phyloP scores from a whole-genome alignment of 2,797 vertebrate genomes.

The Halcyon badia region DNA sequence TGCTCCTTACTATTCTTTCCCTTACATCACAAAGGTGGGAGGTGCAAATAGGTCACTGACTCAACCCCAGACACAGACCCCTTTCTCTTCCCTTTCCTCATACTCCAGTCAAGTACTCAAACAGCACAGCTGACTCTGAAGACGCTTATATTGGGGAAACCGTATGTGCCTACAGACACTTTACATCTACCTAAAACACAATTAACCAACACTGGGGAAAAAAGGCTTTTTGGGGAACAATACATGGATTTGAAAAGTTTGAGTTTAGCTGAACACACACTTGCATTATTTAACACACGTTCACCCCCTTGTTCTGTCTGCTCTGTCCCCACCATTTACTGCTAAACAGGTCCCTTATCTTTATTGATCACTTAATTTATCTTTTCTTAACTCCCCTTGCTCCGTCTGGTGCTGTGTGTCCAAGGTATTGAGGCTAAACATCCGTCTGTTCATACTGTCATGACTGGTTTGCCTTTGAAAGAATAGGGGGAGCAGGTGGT shows the following conservation, averaged over 20 bases:
- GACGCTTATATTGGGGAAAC: neutral
- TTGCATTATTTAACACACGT: constrained; percentile 79
- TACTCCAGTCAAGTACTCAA: neutral
- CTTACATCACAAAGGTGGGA: neutral
- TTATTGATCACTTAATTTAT: constrained; percentile 94
- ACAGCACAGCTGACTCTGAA: neutral
- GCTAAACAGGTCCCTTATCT: constrained; percentile 81
- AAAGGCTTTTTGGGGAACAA: constrained; percentile 4
- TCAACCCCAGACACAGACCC: neutral
- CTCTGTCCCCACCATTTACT: constrained; percentile 82
- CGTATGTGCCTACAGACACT: neutral
- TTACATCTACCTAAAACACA: constrained; percentile 20
- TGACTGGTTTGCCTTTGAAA: constrained; percentile 86
- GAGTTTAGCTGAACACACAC: constrained; percentile 58
- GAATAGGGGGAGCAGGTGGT: constrained; percentile 98
- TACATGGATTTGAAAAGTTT: constrained; percentile 52
- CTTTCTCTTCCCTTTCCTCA: neutral
- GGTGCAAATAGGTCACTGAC: neutral
- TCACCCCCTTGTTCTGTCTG: constrained; percentile 68
- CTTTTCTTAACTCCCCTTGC: constrained; percentile 84
- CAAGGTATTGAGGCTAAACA: constrained; percentile 76
- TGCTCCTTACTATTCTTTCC: neutral
- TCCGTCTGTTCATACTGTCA: constrained; percentile 92
- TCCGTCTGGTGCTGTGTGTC: constrained; percentile 87
- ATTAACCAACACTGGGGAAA: neutral